Conservation (phyloP, 2,113 vertebrate species). For the Charadrius vociferus region DNA sequence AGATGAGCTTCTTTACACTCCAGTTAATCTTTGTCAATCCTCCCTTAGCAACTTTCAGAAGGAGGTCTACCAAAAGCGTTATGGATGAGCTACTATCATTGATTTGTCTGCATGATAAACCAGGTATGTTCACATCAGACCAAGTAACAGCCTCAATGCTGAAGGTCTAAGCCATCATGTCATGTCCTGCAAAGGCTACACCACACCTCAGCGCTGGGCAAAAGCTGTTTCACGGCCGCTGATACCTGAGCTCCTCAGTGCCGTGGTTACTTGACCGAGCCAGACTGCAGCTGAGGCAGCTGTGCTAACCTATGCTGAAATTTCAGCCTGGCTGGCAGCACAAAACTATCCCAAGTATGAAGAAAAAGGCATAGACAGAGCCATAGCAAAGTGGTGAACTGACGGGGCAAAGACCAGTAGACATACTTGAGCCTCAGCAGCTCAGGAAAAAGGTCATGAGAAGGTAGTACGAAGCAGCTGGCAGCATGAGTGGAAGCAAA, state of each 20-base stretch:
- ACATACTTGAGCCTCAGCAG: neutral
- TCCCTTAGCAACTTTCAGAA: neutral
- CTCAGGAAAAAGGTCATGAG: neutral
- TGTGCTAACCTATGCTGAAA: neutral
- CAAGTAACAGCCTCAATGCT: neutral
- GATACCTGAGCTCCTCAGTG: neutral
- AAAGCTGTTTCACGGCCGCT: neutral
- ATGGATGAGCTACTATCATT: accelerated
- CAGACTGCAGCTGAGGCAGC: neutral
- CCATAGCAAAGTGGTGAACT: neutral
- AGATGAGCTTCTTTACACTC: neutral
- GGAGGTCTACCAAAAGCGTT: too few relatives aligned
- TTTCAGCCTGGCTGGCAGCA: neutral
- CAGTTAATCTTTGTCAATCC: accelerated
- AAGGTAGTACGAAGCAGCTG: neutral
- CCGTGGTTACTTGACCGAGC: neutral
- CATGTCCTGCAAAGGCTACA: neutral
- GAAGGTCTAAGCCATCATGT: accelerated
- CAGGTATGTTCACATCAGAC: neutral
- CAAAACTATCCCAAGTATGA: neutral
- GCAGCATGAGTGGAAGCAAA: neutral
- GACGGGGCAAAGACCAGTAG: neutral
- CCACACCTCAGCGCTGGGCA: accelerated
- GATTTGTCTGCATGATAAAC: neutral
- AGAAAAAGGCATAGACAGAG: neutral